Base-by-base conservation (phyloP, 1,140 invertebrate species). In the Radopholus similis region DNA sequence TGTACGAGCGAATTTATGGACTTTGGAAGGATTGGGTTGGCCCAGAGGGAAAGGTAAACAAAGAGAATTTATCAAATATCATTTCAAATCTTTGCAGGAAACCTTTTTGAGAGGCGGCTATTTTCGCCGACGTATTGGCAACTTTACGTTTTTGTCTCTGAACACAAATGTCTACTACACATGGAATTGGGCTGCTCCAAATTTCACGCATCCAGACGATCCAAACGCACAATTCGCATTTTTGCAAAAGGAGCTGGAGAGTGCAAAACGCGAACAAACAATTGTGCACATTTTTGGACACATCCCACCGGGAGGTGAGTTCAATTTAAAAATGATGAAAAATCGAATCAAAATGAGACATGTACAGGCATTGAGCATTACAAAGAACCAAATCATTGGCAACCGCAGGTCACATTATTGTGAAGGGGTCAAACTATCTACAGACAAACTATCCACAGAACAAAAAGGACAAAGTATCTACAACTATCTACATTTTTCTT, bases 131-230 rank as follows among this genome's bases (percentile, higher is more conserved):
- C 15, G 4, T n/a, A n/a, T n/a, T n/a, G 67, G 71, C 37, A 51
- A 18, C 6, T 63, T 68, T n/a, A 68, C 47, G n/a, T 70, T 77
- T 53, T 37, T 79, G 6, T 70, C 76, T 30, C 64, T 80, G 18
- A 79, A 79, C 44, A 79, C 77, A 35, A 79, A 79, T 69, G 51
- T 79, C 15, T 79, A 79, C 37, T 79, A 79, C 57, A 51, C 26
- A 23, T 75, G 44, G 28, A 74, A 79, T 44, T 66, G 37, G 9
- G 70, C 72, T 38, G 34, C 34, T 35, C 0, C 70, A 72, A 54
- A 54, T 35, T 78, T 79, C 49, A 51, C 55, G 13, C 58, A 80
- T 54, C 54, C 54, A 32, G 23, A 13, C 13, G 77, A 79, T 57
- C 77, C 77, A 9, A 77, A 69, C 3, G 75, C 57, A 4, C 78